phyloP scores from a whole-genome alignment of 2,888 invertebrate genomes.

The Thera obeliscata region DNA sequence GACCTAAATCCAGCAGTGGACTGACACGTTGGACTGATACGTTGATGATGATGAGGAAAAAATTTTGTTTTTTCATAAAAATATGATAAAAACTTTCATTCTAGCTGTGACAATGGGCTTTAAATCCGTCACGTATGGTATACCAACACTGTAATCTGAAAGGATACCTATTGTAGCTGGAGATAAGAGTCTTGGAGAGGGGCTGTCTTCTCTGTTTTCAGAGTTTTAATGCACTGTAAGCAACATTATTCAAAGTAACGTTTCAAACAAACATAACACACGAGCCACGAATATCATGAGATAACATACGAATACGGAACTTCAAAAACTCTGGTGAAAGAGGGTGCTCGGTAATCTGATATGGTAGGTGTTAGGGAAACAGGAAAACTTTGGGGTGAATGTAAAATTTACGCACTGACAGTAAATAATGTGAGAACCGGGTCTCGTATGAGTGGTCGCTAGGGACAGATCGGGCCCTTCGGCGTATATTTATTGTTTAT shows the following conservation, averaged over 20 bases:
- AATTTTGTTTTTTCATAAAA: too few species aligned
- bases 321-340: slow-evolving; percentile 31
- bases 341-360: slow-evolving; percentile 30
- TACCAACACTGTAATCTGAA: too few species aligned
- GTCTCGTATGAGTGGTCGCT: slow-evolving; percentile 57
- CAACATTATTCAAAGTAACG: slow-evolving; percentile 4
- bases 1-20: too few species aligned
- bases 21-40: too few species aligned
- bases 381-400: slow-evolving; percentile 46
- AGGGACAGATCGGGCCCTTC: slow-evolving; percentile 59
- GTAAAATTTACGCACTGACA: slow-evolving; percentile 54
- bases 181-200: too few species aligned
- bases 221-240: background rate
- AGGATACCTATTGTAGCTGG: too few species aligned
- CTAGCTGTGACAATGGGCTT: too few species aligned
- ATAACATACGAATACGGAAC: slow-evolving; percentile 9
- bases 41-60: too few species aligned
- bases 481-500: slow-evolving; percentile 56
- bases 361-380: slow-evolving; percentile 33
- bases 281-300: background rate
- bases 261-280: slow-evolving; percentile 2
- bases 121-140: too few species aligned
- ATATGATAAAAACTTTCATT: too few species aligned
- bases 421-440: slow-evolving; percentile 64
- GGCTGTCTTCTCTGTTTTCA: too few species aligned